Conservation (phyloP, 2,113 vertebrate species). For the Halichoeres trimaculatus region DNA sequence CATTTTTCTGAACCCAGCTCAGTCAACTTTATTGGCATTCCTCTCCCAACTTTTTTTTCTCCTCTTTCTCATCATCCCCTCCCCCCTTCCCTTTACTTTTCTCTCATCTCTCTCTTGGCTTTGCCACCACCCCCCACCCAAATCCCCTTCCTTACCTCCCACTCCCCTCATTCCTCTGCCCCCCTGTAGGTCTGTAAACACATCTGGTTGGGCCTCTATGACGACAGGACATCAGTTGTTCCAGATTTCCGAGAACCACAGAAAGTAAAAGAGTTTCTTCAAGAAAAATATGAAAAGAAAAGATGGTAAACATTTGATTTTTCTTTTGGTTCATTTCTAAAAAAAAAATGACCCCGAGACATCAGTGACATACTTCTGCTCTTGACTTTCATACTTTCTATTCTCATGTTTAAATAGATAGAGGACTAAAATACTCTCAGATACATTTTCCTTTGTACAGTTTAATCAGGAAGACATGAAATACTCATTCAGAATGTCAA, state of each 20-base stretch:
- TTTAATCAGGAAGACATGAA: neutral
- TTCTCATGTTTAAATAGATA: neutral
- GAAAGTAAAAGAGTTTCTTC: constrained; percentile 99
- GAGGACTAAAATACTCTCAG: neutral
- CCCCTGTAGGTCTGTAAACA: constrained; percentile 93
- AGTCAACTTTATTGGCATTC: constrained; percentile 71
- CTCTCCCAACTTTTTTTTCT: constrained; percentile 23
- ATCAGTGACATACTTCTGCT: neutral
- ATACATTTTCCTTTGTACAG: too few species aligned
- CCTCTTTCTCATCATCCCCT: constrained; percentile 34
- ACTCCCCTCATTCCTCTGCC: constrained; percentile 49
- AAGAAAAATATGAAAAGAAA: constrained; percentile 99
- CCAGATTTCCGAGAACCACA: constrained; percentile 99
- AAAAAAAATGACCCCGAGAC: too few species aligned
- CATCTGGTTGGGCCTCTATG: constrained; percentile 99
- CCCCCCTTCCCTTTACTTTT: constrained; percentile 47
- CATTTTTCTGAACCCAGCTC: constrained; percentile 36
- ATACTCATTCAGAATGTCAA: neutral
- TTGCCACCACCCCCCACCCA: constrained; percentile 55
- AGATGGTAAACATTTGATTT: constrained; percentile 86
- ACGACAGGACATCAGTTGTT: constrained; percentile 96
- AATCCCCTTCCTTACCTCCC: constrained; percentile 41
- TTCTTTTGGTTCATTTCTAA: neutral
- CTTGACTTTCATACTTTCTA: neutral
- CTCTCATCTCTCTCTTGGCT: constrained; percentile 55